Evolutionary conservation across 2,888 invertebrate genomes (phyloP), one percentile per base, ranked within the genome.

Genomic region (Drosophila tanythrix): DNA sequence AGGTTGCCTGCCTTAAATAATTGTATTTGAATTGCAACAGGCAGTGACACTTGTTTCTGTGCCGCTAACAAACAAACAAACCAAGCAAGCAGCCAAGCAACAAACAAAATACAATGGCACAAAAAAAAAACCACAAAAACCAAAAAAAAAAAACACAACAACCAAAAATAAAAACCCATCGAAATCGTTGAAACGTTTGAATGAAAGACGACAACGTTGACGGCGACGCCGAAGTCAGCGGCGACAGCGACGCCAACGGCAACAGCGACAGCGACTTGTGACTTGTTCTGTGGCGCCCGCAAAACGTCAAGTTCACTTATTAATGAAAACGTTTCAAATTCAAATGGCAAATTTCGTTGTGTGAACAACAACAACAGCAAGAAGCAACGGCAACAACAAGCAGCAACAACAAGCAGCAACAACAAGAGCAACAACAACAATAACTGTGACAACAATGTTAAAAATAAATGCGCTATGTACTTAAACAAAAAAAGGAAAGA

Each of bases 241-340:
- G 38, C 31, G 46, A 68, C 63, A 8, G 33, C 18, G 51, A 59
- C 78, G 7, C 21, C 11, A 36, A 35, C 65, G 33, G 8, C 31
- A 46, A 21, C 62, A 1, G 25, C 58, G 48, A 51, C 66, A 18
- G 40, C 53, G 58, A 68, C 71, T 79, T 76, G 80, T 67, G 76
- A 80, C 64, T 78, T 80, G 76, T 61, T 70, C 61, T 27, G 59
- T 63, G 70, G 70, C 80, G 76, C 70, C 62, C 38, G 66, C 71
- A 61, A 57, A 57, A 53, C 77, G 66, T 48, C 77, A 75, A 70
- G 76, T 80, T 74, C 71, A 80, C 81, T 82, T 86, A 85, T 88
- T 89, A 89, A 86, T 86, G 90, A 85, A 85, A 88, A 67, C 80
- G 77, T 80, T 82, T 88, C 85, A 78, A 87, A 85, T 77, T 84